Conservation (phyloP, 2,113 vertebrate species). For the Pachyramphus minor region DNA sequence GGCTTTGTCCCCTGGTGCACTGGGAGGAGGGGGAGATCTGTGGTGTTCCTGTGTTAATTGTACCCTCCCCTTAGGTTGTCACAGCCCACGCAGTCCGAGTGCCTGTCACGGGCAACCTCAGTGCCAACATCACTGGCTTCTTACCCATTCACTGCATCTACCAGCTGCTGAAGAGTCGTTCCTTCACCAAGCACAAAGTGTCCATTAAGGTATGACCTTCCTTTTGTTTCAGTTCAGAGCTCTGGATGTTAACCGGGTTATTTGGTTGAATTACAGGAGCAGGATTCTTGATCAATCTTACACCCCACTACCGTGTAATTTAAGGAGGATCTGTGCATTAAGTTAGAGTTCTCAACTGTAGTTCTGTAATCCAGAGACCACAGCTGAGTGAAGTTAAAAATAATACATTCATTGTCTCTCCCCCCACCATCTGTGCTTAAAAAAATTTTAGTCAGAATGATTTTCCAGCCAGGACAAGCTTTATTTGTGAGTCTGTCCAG, state of each 20-base stretch:
- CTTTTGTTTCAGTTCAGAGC: neutral
- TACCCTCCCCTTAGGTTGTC: conserved; percentile 80
- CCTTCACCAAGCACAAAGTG: conserved; percentile 99
- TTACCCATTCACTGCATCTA: conserved; percentile 98
- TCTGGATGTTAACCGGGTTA: neutral
- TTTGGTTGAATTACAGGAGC: neutral
- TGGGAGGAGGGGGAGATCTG: neutral
- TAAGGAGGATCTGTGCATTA: neutral
- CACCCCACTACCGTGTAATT: neutral
- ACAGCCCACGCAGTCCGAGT: conserved; percentile 96
- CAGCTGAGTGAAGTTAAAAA: neutral
- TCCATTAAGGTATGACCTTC: conserved; percentile 90
- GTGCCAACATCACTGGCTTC: conserved; percentile 95
- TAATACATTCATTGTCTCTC: neutral
- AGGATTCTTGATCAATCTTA: neutral
- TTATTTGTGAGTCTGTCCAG: neutral
- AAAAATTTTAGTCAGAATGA: fast-evolving
- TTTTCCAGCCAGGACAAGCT: neutral
- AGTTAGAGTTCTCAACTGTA: neutral
- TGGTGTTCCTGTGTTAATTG: neutral
- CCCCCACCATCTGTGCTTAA: neutral
- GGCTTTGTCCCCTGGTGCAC: neutral
- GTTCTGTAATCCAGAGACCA: neutral
- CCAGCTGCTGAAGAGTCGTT: conserved; percentile 92
- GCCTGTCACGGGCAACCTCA: conserved; percentile 92